phyloP scores from a whole-genome alignment of 2,797 vertebrate species.

The Choloepus didactylus region DNA sequence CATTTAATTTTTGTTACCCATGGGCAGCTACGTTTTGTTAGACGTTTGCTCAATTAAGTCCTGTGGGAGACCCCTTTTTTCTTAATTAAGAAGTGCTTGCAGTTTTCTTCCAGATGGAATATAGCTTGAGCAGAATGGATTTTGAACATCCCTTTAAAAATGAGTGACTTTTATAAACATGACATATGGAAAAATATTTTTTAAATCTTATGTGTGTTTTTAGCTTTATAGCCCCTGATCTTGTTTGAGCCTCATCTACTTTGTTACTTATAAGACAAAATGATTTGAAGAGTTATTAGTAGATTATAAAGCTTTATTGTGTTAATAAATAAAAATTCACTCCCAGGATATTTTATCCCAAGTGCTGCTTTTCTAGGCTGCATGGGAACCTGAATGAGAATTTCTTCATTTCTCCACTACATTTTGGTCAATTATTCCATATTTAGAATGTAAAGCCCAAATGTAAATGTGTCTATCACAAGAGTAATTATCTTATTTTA shows the following conservation, averaged over 20 bases:
- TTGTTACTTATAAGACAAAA: constrained; percentile 44
- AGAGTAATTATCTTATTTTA: neutral
- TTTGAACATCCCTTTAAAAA: constrained; percentile 15
- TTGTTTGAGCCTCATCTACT: constrained; percentile 50
- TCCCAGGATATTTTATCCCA: neutral
- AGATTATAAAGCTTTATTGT: neutral
- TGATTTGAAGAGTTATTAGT: neutral
- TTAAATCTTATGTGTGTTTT: neutral
- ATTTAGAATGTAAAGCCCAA: constrained; percentile 16
- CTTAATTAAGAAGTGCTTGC: neutral
- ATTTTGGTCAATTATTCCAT: neutral
- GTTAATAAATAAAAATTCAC: constrained; percentile 27
- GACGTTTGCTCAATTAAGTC: neutral
- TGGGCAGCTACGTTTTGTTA: neutral
- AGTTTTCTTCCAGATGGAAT: constrained; percentile 13
- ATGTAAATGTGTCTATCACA: neutral
- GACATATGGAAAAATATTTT: neutral
- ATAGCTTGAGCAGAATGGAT: neutral
- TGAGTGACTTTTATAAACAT: constrained; percentile 14
- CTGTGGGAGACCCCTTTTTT: neutral
- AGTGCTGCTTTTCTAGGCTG: neutral
- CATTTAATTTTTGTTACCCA: constrained; percentile 36
- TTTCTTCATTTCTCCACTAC: neutral
- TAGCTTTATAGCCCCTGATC: neutral
- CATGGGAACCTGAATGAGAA: neutral